Evolutionary conservation across 1,140 invertebrate genomes (phyloP).

Genomic region (Drosophila athabasca): DNA sequence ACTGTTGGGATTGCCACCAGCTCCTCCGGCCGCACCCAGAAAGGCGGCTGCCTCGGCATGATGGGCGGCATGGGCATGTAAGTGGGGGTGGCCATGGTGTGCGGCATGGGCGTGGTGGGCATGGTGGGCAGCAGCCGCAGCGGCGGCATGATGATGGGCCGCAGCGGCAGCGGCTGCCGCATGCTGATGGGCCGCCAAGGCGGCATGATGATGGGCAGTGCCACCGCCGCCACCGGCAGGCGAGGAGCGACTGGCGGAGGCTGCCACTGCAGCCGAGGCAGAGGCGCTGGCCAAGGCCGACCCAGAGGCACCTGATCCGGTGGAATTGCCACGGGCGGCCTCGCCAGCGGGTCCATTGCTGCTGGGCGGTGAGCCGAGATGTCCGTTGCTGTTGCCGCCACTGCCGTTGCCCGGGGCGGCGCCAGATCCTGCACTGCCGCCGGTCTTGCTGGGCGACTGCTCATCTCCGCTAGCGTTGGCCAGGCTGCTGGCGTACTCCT

Average conservation of each 20-base stretch:
- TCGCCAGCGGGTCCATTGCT: slow-evolving; percentile 16
- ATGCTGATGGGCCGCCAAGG: slow-evolving; percentile 71
- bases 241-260: slow-evolving; percentile 48
- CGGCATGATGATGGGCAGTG: slow-evolving; percentile 48
- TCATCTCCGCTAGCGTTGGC: slow-evolving; percentile 74
- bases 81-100: slow-evolving; percentile 58
- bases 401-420: slow-evolving; percentile 17
- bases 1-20: slow-evolving; percentile 54
- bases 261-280: slow-evolving; percentile 5
- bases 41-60: slow-evolving; percentile 69
- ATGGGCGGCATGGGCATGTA: slow-evolving; percentile 64
- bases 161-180: slow-evolving; percentile 66
- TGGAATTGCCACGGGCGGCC: slow-evolving; percentile 4
- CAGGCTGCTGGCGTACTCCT: slow-evolving; percentile 71
- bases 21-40: slow-evolving; percentile 52
- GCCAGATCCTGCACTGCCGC: slow-evolving; percentile 16
- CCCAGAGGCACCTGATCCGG: slow-evolving; percentile 1
- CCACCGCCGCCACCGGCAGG: slow-evolving; percentile 24
- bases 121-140: slow-evolving; percentile 66
- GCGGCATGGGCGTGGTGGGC: slow-evolving; percentile 68
- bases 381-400: slow-evolving; percentile 42
- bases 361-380: slow-evolving; percentile 26
- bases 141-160: slow-evolving; percentile 72
- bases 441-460: slow-evolving; percentile 70
- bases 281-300: slow-evolving; percentile 26